Base-by-base conservation (phyloP, 2,797 vertebrate species). In the Pygocentrus nattereri region DNA sequence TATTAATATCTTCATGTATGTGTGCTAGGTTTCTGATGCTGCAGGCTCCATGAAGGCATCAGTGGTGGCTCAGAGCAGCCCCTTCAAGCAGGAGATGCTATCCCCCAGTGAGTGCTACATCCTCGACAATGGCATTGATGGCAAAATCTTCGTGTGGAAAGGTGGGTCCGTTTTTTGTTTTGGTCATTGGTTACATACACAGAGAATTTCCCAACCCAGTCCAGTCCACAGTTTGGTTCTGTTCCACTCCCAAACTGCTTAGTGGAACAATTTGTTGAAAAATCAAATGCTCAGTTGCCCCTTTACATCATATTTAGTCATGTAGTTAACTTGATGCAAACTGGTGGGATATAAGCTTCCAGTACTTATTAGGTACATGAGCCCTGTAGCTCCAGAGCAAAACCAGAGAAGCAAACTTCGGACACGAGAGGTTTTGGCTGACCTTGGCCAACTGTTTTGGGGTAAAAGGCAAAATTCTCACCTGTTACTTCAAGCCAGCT, bases 131-230 rank as follows among this genome's bases (percentile, higher is more conserved):
- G 88, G 88, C 34, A 59, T 0, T 30, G 77, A 90, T 67, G 75
- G 84, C 0, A 93, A 86, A 52, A 78, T 95, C 78, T 95, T 93
- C 86, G 82, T 95, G 78, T 95, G 95, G 95, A 95, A 95, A 94
- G 95, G 95, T 95, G 88, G 19, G 1, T 44, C 41, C 8, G 69
- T 8, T 52, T 21, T 41, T 41, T 23, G 12, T 71, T 18, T 34
- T 5, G 23, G 1, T 25, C 16, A 23, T 62, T 5, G 61, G 8
- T 64, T 73, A n/a, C 16, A 15, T 50, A 25, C 16, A 38, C 4
- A 7, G 18, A 31, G 16, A 27, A 6, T 65, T 65, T 65, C 5
- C 4, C 8, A 38, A 12, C 64, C 8, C 34, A 4, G 56, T 59
- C 56, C 56, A 13, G 56, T n/a, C 21, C 52, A 15, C 25, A 5